phyloP scores from a whole-genome alignment of 2,113 vertebrate genomes.

The Catharus minimus region DNA sequence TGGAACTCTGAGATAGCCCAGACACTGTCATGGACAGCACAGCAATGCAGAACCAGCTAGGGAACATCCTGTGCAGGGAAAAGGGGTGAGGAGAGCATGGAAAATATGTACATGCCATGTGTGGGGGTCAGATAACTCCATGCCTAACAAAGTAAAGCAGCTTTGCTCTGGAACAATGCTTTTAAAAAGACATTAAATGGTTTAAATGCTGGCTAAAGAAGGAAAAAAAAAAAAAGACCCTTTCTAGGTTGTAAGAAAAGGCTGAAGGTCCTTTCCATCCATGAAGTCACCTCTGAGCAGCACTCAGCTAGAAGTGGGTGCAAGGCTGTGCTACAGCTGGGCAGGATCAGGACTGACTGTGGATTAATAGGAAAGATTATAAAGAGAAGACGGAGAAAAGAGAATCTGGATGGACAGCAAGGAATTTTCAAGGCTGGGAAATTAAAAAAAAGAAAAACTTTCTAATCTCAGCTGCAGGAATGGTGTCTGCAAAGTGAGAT shows the following conservation, averaged over 20 bases:
- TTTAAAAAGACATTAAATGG: background rate
- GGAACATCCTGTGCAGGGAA: background rate
- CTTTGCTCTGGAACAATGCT: background rate
- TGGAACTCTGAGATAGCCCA: constrained; percentile 20
- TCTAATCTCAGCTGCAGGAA: constrained; percentile 26
- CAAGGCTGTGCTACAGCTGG: background rate
- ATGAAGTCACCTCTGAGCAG: background rate
- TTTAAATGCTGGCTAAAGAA: background rate
- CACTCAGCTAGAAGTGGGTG: background rate
- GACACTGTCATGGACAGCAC: background rate
- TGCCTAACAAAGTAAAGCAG: background rate
- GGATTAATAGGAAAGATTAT: background rate
- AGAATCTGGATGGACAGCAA: constrained; percentile 7
- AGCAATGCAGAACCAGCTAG: background rate
- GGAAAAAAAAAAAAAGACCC: background rate
- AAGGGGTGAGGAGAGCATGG: background rate
- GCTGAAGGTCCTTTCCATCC: background rate
- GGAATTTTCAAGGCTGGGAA: background rate
- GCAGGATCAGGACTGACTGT: background rate
- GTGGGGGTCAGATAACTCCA: background rate
- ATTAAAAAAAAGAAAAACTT: background rate
- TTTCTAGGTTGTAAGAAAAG: background rate
- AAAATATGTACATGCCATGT: background rate
- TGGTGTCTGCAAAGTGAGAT: constrained; percentile 7
- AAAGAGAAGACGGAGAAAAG: background rate